Evolutionary conservation across 2,113 vertebrate species (phyloP).

Genomic region (Oriolus oriolus): DNA sequence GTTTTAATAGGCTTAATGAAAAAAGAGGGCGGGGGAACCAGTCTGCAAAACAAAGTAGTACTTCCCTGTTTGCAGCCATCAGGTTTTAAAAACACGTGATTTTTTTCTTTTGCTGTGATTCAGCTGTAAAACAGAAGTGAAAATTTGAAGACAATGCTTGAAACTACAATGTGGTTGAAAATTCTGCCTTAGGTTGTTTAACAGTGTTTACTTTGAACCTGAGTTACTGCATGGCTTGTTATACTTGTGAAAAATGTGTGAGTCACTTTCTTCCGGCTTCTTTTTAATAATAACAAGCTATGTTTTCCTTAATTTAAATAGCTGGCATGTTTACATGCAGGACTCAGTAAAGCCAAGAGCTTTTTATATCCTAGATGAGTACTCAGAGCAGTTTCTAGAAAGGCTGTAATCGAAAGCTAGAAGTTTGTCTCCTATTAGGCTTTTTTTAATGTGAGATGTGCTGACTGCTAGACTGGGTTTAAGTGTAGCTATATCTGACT

Average conservation of each 20-base stretch:
- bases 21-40: neutral
- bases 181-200: neutral
- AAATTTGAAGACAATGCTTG: neutral
- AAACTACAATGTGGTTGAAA: neutral
- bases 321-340: neutral
- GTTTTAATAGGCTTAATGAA: neutral
- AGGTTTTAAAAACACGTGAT: fast-evolving
- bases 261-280: neutral
- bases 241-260: neutral
- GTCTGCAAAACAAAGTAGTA: neutral
- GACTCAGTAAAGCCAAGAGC: neutral
- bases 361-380: neutral
- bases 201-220: neutral
- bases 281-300: neutral
- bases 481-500: neutral
- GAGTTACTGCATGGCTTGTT: neutral
- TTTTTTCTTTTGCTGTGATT: neutral
- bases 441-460: neutral
- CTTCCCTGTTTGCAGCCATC: neutral
- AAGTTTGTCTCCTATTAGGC: neutral
- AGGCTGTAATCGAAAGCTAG: neutral
- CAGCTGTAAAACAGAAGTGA: neutral
- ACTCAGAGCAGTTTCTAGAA: neutral
- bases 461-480: neutral
- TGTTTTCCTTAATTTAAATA: neutral